These are phyloP conservation scores for Belonocnema kinseyi DNA, from an alignment of 1,140 invertebrate genomes.

Conservation along the genomic window DNA sequence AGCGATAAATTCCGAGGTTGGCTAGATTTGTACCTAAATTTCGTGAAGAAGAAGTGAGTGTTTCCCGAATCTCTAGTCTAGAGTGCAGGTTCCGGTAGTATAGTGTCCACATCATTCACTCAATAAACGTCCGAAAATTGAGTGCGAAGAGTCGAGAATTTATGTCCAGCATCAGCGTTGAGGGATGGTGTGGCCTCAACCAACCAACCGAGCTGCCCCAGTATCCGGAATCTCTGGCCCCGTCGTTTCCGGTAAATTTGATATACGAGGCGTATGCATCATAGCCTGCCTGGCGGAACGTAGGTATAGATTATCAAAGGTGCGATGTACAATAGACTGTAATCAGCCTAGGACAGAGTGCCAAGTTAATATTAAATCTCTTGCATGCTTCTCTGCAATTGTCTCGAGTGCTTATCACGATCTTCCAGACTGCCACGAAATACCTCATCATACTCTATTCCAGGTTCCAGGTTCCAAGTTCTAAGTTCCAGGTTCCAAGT, in stretches of 20 bases:
- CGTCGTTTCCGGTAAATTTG: slow-evolving; percentile 68
- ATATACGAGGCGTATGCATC: slow-evolving; percentile 70
- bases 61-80: slow-evolving; percentile 16
- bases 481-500: too few species aligned
- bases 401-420: slow-evolving; percentile 66
- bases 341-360: slow-evolving; percentile 64
- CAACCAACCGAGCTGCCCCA: not conserved
- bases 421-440: slow-evolving; percentile 44
- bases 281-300: slow-evolving; percentile 56
- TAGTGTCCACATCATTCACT: slow-evolving; percentile 19
- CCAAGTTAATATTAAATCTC: slow-evolving; percentile 70
- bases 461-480: too few species aligned
- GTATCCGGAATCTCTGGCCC: slow-evolving; percentile 37
- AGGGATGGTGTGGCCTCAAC: not conserved
- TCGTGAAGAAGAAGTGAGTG: not conserved
- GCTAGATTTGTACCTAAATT: too few species aligned
- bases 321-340: slow-evolving; percentile 69
- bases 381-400: slow-evolving; percentile 59
- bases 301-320: slow-evolving; percentile 68
- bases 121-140: slow-evolving; percentile 29
- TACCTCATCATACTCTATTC: not conserved
- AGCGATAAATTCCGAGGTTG: slow-evolving; percentile 11
- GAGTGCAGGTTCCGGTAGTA: not conserved
- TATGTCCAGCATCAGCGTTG: not conserved
- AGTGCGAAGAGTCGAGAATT: slow-evolving; percentile 22